A percentile compares a stretch with the other conserved stretches of the same genome.
These are phyloP conservation scores for Euphysa ruthae DNA, from an alignment of 30 jellyfish, hydroid and myxozoan genomes.

Conservation along the genomic window DNA sequence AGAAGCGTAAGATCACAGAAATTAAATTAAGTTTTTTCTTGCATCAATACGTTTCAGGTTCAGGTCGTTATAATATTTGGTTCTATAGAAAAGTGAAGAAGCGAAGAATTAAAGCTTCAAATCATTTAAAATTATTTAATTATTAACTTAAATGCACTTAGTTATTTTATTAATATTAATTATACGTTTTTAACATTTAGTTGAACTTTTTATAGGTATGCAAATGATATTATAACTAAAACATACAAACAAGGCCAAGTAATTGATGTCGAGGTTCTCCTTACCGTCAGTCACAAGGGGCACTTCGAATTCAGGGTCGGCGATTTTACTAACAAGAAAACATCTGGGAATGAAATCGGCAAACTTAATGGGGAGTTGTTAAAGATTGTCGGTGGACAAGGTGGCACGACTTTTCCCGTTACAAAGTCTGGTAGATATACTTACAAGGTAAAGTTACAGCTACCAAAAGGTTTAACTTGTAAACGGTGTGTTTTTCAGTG, in stretches of 20 bases:
- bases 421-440: slow-evolving; percentile 54
- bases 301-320: slow-evolving; percentile 61
- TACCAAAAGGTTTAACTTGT: slow-evolving; percentile 54
- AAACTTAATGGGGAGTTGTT: slow-evolving; percentile 35
- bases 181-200: too few relatives aligned
- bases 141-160: background rate
- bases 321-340: background rate
- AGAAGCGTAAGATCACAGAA: too few relatives aligned
- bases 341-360: slow-evolving; percentile 48
- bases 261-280: slow-evolving; percentile 51
- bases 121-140: background rate
- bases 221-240: slow-evolving; percentile 50
- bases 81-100: too few relatives aligned
- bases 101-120: too few relatives aligned
- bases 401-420: slow-evolving; percentile 55
- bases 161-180: too few relatives aligned
- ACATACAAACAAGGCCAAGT: slow-evolving; percentile 58
- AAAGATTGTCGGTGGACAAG: slow-evolving; percentile 10
- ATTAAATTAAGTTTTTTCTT: too few relatives aligned
- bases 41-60: too few relatives aligned
- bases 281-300: slow-evolving; percentile 72
- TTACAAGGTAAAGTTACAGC: slow-evolving; percentile 27
- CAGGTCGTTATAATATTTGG: too few relatives aligned
- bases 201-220: slow-evolving; percentile 21
- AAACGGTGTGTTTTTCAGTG: slow-evolving; percentile 74